phyloP scores from a whole-genome alignment of 2,113 vertebrate species.

The Piaya cayana region DNA sequence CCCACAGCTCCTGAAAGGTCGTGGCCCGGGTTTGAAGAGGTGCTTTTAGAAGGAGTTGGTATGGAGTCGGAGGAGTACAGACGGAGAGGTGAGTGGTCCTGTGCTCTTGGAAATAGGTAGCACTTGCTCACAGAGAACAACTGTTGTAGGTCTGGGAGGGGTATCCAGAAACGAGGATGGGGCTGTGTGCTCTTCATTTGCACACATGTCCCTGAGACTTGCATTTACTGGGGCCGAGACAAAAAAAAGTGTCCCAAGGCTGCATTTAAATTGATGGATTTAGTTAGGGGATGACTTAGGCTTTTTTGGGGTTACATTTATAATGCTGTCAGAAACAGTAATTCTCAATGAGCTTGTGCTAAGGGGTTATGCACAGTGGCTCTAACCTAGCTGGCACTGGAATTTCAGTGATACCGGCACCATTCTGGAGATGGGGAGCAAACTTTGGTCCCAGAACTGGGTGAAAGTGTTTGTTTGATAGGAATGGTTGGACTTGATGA shows the following conservation, averaged over 20 bases:
- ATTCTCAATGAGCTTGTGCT: not conserved
- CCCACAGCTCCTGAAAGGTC: not conserved
- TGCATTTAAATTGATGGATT: not conserved
- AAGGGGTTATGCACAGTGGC: not conserved
- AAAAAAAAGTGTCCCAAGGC: not conserved
- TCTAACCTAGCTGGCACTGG: not conserved
- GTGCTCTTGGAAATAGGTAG: not conserved
- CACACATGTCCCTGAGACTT: not conserved
- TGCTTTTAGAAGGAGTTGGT: not conserved
- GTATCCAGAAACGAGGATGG: not conserved
- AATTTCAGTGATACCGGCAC: not conserved
- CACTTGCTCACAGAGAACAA: not conserved
- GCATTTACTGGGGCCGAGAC: not conserved
- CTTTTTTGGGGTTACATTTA: not conserved
- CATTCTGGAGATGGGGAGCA: not conserved
- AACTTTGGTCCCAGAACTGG: not conserved
- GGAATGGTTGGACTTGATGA: too few relatives aligned
- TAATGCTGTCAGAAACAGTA: not conserved
- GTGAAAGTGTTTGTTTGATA: too few relatives aligned
- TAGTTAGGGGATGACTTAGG: not conserved
- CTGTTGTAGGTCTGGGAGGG: not conserved
- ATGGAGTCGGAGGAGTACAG: constrained; percentile 79
- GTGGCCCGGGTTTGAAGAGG: not conserved
- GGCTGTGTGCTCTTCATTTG: not conserved
- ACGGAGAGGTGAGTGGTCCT: constrained; percentile 71